Evolutionary conservation across 1,140 invertebrate genomes (phyloP).

Genomic region (Parasteatoda tepidariorum): DNA sequence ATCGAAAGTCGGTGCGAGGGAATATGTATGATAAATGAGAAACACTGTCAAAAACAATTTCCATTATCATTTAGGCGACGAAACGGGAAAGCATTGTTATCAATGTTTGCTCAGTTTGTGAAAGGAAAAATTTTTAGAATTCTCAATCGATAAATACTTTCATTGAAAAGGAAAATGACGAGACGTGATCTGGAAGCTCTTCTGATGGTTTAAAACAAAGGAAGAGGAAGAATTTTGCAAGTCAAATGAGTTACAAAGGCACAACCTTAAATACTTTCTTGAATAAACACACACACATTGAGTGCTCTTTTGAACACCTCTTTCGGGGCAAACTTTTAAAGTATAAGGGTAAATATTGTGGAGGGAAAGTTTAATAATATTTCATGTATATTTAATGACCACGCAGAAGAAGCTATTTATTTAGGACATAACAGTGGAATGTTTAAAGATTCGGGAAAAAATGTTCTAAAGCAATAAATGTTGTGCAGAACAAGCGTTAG

Average conservation of each 20-base stretch:
- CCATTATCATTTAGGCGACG: background rate
- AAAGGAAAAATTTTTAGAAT: background rate
- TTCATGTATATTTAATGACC: background rate
- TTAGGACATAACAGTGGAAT: too few species aligned
- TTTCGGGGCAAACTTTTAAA: background rate
- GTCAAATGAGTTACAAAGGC: background rate
- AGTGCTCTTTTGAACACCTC: background rate
- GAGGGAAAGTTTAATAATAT: background rate
- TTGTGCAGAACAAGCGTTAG: too few species aligned
- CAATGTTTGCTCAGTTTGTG: background rate
- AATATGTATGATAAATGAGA: background rate
- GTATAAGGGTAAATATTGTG: background rate
- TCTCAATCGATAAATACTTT: background rate
- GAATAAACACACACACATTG: background rate
- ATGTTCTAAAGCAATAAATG: too few species aligned
- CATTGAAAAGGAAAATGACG: background rate
- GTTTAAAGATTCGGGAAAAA: too few species aligned
- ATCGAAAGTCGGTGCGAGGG: too few species aligned
- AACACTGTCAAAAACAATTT: background rate
- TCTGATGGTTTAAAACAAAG: background rate
- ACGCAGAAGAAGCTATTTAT: too few species aligned
- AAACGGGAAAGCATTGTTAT: background rate
- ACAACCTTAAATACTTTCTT: background rate
- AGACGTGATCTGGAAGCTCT: background rate
- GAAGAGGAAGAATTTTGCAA: background rate